A percentile compares a stretch with the other conserved stretches of the same genome.
Conservation (phyloP, 2,888 invertebrate species). For the Volucella zonaria region DNA sequence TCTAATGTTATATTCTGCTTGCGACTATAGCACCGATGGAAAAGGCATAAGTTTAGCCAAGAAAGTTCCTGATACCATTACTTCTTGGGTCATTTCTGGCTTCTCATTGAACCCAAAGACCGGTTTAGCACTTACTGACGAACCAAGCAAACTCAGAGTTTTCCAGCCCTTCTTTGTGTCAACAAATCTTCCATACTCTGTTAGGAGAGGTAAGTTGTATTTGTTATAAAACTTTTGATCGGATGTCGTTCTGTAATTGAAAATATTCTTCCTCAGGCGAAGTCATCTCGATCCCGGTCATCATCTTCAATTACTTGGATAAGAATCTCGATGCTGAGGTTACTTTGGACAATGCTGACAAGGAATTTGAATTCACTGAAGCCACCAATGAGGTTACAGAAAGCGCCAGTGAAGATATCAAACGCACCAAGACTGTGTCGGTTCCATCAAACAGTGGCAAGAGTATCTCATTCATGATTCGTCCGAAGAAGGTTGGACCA, state of each 20-base stretch:
- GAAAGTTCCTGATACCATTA: conserved; percentile 91
- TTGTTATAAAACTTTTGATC: no score
- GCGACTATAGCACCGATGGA: conserved; percentile 76
- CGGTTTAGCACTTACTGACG: conserved; percentile 90
- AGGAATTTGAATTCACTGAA: conserved; percentile 92
- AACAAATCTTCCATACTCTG: conserved; percentile 93
- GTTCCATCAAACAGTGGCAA: conserved; percentile 89
- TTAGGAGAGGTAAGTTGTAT: conserved; percentile 91
- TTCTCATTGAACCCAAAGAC: conserved; percentile 90
- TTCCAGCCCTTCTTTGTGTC: conserved; percentile 93
- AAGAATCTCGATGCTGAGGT: conserved; percentile 91
- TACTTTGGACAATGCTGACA: conserved; percentile 91
- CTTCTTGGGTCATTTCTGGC: conserved; percentile 92
- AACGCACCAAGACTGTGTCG: conserved; percentile 82
- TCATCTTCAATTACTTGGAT: conserved; percentile 94
- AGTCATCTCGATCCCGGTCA: conserved; percentile 92
- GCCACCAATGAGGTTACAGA: conserved; percentile 89
- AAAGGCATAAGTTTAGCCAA: conserved; percentile 80
- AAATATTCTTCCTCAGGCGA: conserved; percentile 86
- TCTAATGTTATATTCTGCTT: conserved; percentile 30
- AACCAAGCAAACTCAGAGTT: conserved; percentile 87
- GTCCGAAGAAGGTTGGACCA: conserved; percentile 88
- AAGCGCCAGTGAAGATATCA: conserved; percentile 84
- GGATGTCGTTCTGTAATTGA: no score
- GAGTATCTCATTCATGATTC: conserved; percentile 93